Percentiles rank a stretch among this genome's conserved stretches.
Evolutionary conservation across 2,797 vertebrate genomes (phyloP).

Genomic region (Botia kubotai): DNA sequence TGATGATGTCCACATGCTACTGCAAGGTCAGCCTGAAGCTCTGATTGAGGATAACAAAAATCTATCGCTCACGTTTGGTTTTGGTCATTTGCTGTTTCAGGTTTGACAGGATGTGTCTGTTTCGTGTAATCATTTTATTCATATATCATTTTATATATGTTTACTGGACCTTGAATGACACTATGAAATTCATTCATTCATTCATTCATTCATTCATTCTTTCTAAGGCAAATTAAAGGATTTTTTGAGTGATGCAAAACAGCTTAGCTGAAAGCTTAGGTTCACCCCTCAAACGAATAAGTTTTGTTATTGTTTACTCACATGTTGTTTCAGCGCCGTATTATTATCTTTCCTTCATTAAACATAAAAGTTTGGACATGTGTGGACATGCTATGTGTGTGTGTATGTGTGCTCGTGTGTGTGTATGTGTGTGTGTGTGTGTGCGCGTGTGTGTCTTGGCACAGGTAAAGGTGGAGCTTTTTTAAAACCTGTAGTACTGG

Average conservation of each 20-base stretch:
- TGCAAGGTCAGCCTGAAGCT: conserved; percentile 51
- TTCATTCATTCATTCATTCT: no score
- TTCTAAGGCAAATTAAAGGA: no score
- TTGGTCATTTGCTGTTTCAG: not conserved
- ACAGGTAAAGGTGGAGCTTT: conserved; percentile 39
- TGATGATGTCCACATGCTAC: conserved; percentile 83
- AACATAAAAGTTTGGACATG: conserved; percentile 5
- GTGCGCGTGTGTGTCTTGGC: conserved; percentile 13
- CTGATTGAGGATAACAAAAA: not conserved
- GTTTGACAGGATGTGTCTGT: not conserved
- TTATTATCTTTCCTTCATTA: no score
- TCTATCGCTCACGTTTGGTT: not conserved
- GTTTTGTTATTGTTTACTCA: no score
- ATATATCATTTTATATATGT: no score
- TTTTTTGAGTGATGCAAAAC: no score
- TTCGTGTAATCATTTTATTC: no score
- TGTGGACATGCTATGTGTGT: conserved; percentile 36
- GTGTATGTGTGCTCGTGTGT: conserved; percentile 19
- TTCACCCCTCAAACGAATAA: no score
- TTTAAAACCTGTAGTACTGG: conserved; percentile 33
- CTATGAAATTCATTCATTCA: not conserved
- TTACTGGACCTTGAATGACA: not conserved
- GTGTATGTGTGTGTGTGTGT: conserved; percentile 6
- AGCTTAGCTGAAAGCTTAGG: no score
- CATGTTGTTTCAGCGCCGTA: no score